Evolutionary conservation across 2,888 invertebrate genomes (phyloP), one percentile per base, ranked within the genome.

Genomic region (Dasypogon diadema): DNA sequence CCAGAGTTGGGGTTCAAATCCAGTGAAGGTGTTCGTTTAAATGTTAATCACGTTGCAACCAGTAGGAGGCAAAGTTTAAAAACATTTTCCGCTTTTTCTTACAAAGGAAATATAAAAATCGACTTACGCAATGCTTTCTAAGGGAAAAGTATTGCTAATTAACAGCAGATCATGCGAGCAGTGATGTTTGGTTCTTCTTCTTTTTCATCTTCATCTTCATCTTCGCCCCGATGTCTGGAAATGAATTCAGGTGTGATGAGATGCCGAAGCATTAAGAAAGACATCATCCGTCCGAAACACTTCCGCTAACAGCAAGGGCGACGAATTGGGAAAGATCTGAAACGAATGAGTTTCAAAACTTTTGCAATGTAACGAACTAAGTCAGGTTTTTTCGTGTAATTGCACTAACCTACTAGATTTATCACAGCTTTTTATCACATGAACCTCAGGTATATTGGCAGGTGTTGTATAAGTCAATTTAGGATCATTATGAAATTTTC

Each of bases 71-170:
- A 12, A 42, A 42, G 42, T 12, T 42, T 42, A 12, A 42, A 42
- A 42, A 6, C 2, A 12, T 42, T 42, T 42, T 42, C 8, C 30
- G 30, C 30, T 42, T 42, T 42, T 42, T 42, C n/a, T 42, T 42
- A n/a, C 42, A 42, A 42, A 42, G 6, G 8, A 42, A 42, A 42
- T n/a, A 37, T 16, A 60, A 60, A 34, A 34, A 22, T 34, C 14
- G 21, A 18, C 60, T 60, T 34, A 60, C 37, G 60, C 21, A 60
- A 60, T 60, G 60, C 60, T 60, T 60, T 60, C 60, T 60, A 60
- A 60, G 60, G 60, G 16, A 60, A 60, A 60, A 60, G 60, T 60
- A 60, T 60, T 60, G 21, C 18, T 37, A 60, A 60, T 60, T 60
- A 60, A 18, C 34, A 37, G 12, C 37, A 60, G 34, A 60, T 60